phyloP scores from a whole-genome alignment of 2,797 vertebrate species.

The Paramormyrops hopkinsi region DNA sequence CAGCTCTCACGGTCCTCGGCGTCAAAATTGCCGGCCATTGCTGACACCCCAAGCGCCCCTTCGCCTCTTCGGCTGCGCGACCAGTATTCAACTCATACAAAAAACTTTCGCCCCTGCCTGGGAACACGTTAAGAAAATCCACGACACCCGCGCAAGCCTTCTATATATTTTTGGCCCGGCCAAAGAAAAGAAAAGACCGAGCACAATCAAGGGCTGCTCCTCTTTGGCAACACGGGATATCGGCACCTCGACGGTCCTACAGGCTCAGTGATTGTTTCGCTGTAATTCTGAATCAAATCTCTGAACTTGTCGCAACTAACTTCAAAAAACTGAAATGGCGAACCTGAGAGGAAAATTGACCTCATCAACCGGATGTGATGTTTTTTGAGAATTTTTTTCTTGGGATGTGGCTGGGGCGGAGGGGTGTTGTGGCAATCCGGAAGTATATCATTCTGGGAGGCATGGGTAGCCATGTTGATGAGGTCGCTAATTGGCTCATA shows the following conservation, averaged over 20 bases:
- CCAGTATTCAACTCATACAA: conserved; percentile 55
- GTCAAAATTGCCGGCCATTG: conserved; percentile 87
- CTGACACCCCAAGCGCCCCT: conserved; percentile 41
- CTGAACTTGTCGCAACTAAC: conserved; percentile 47
- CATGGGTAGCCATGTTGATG: background rate
- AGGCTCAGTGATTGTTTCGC: background rate
- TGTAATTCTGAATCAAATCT: conserved; percentile 16
- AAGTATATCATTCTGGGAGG: conserved; percentile 2
- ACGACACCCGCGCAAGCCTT: conserved; percentile 29
- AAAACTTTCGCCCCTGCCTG: conserved; percentile 44
- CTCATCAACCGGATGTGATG: conserved; percentile 63
- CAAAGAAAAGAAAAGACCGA: background rate
- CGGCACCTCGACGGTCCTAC: background rate
- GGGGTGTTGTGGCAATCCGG: conserved; percentile 28
- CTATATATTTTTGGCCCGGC: background rate
- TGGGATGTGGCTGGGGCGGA: background rate
- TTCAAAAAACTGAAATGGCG: conserved; percentile 61
- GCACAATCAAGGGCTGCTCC: background rate
- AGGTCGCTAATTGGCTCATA: background rate
- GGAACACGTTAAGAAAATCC: conserved; percentile 26
- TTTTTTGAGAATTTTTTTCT: conserved; percentile 29
- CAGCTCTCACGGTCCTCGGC: conserved; percentile 79
- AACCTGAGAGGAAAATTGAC: conserved; percentile 58
- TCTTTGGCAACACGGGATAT: background rate
- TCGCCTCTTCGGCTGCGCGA: conserved; percentile 50